Percentiles rank a stretch among this genome's conserved stretches.
Evolutionary conservation across 2,888 invertebrate genomes (phyloP).

Genomic region (Meghimatium bilineatum): DNA sequence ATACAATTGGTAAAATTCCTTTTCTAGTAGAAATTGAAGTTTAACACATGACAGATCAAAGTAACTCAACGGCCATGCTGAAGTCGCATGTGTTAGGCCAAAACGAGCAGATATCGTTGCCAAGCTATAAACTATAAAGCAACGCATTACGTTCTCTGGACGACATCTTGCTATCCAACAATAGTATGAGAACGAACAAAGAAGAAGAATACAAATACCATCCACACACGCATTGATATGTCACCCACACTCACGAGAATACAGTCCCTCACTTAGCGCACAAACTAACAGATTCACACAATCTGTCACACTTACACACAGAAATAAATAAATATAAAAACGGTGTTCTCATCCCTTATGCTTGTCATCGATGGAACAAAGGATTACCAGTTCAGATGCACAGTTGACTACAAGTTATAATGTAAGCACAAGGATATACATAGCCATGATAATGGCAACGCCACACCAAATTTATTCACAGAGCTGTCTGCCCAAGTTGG

Average conservation of each 20-base stretch:
- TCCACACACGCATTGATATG: background rate
- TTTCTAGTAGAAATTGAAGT: too few species aligned
- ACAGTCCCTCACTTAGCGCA: background rate
- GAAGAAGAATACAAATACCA: too few species aligned
- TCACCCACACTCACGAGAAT: background rate
- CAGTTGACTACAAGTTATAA: background rate
- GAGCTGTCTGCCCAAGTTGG: conserved; percentile 1
- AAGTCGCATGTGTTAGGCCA: too few species aligned
- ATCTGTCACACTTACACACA: background rate
- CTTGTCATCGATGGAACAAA: background rate
- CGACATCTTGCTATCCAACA: too few species aligned
- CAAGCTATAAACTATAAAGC: too few species aligned
- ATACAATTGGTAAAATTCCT: too few species aligned
- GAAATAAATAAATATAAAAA: background rate
- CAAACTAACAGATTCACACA: background rate
- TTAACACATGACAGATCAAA: too few species aligned
- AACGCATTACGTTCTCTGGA: too few species aligned
- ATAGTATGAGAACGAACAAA: too few species aligned
- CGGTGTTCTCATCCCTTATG: background rate
- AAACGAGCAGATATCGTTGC: too few species aligned
- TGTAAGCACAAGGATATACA: background rate
- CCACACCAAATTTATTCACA: background rate
- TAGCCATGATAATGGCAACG: background rate
- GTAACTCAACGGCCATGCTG: too few species aligned
- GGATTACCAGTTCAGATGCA: background rate